Percentiles rank a stretch among this genome's conserved stretches.
These are phyloP conservation scores for Brachyalestes nurse DNA, from an alignment of 2,797 vertebrate species.

Conservation along the genomic window DNA sequence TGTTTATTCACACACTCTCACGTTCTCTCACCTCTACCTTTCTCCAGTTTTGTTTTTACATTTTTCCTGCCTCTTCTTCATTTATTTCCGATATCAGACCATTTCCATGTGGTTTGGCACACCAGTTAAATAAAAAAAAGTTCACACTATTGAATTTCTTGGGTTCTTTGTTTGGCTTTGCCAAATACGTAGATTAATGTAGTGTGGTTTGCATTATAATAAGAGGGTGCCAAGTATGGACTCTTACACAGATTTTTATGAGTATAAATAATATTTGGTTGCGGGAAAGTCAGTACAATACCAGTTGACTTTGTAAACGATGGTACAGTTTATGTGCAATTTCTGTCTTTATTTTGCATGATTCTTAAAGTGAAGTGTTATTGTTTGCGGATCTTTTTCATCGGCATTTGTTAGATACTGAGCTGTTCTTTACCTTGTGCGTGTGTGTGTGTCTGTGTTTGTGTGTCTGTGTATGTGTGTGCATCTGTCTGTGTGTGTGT, in stretches of 20 bases:
- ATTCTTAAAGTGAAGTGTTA: neutral
- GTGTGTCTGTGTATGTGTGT: neutral
- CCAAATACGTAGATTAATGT: constrained; percentile 25
- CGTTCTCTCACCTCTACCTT: neutral
- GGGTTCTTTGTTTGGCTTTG: constrained; percentile 14
- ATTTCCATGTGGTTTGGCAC: constrained; percentile 31
- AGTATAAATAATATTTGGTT: constrained; percentile 18
- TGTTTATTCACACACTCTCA: constrained; percentile 48
- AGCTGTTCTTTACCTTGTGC: constrained; percentile 3
- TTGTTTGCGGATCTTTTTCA: constrained; percentile 3
- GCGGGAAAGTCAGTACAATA: constrained; percentile 2
- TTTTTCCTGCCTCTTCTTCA: neutral
- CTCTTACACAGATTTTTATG: constrained; percentile 21
- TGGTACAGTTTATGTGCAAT: neutral
- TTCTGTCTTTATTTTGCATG: constrained; percentile 8
- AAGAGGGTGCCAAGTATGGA: constrained; percentile 13
- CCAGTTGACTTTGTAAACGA: constrained; percentile 13
- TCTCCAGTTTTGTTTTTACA: neutral
- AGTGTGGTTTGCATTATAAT: neutral
- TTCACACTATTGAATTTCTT: constrained; percentile 25
- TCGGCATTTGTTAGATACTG: neutral
- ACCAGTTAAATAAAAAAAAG: constrained; percentile 36
- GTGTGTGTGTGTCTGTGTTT: constrained; percentile 13
- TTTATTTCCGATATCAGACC: constrained; percentile 33
- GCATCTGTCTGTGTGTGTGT: neutral